phyloP scores from a whole-genome alignment of 2,888 invertebrate genomes.

The Odontocerum albicorne region DNA sequence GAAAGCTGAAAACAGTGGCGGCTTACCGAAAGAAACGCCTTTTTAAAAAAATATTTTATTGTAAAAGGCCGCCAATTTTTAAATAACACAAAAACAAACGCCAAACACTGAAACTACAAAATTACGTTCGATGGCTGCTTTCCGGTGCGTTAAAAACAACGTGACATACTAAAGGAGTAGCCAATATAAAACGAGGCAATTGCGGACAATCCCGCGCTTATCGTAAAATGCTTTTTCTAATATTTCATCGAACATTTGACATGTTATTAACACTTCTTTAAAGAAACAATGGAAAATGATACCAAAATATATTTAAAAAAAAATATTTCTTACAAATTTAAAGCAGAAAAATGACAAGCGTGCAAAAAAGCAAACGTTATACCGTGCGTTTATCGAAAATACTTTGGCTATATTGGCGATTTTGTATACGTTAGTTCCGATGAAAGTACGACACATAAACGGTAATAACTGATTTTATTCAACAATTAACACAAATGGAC shows the following conservation, averaged over 20 bases:
- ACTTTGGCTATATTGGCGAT: constrained; percentile 18
- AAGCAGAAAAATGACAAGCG: constrained; percentile 14
- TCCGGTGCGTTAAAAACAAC: constrained; percentile 29
- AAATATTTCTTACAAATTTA: background rate
- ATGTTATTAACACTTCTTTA: background rate
- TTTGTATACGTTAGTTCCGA: constrained; percentile 15
- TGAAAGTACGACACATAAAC: constrained; percentile 25
- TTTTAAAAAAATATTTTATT: constrained; percentile 1
- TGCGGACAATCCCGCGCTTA: constrained; percentile 31
- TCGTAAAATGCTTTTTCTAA: constrained; percentile 11
- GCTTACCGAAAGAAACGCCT: too few relatives aligned
- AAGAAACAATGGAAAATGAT: background rate
- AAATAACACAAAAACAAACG: constrained; percentile 24
- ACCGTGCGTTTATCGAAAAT: constrained; percentile 29
- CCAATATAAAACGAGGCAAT: constrained; percentile 16
- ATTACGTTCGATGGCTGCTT: constrained; percentile 25
- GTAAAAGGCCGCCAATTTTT: constrained; percentile 23
- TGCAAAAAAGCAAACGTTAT: constrained; percentile 29
- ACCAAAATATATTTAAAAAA: background rate
- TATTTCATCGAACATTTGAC: background rate
- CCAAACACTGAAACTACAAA: constrained; percentile 23
- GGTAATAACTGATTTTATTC: background rate
- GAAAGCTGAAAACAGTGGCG: too few relatives aligned
- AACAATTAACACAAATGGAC: background rate
- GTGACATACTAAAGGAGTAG: constrained; percentile 20